phyloP scores from a whole-genome alignment of 2,888 invertebrate species.

The Acanthosoma haemorrhoidale region DNA sequence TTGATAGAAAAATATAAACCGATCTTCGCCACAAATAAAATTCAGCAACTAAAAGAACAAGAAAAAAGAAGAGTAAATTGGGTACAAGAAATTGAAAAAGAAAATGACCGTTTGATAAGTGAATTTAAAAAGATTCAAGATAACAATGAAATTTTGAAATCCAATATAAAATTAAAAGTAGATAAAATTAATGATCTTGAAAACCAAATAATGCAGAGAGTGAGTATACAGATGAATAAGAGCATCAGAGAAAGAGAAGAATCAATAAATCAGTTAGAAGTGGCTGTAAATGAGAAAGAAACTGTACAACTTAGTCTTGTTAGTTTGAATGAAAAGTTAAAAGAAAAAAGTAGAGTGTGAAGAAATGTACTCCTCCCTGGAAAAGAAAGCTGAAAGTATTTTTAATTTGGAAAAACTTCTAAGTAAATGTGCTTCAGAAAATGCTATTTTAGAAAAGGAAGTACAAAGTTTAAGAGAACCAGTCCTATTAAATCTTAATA shows the following conservation, averaged over 20 bases:
- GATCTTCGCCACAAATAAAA: background rate
- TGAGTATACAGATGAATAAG: background rate
- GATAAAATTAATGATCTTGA: constrained; percentile 4
- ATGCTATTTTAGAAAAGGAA: constrained; percentile 12
- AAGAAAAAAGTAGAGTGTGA: constrained; percentile 11
- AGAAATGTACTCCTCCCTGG: background rate
- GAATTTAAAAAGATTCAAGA: constrained; percentile 23
- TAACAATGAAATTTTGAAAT: constrained; percentile 7
- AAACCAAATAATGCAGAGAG: background rate
- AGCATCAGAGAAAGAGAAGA: background rate
- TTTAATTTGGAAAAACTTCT: constrained; percentile 16
- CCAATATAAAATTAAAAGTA: background rate
- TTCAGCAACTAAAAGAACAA: constrained; percentile 29
- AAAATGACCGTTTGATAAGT: constrained; percentile 20
- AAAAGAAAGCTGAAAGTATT: constrained; percentile 20
- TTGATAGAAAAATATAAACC: too few relatives aligned
- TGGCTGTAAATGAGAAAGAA: background rate
- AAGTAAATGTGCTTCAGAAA: constrained; percentile 2
- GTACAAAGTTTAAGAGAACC: background rate
- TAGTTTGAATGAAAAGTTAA: background rate
- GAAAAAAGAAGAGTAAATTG: constrained; percentile 20
- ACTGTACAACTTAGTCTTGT: background rate
- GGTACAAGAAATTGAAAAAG: constrained; percentile 22
- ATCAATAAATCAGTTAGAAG: constrained; percentile 7
- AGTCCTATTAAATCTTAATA: background rate